Evolutionary conservation across 2,113 vertebrate species (phyloP), one percentile per base, ranked within the genome.

Genomic region (Pampusana beccarii): DNA sequence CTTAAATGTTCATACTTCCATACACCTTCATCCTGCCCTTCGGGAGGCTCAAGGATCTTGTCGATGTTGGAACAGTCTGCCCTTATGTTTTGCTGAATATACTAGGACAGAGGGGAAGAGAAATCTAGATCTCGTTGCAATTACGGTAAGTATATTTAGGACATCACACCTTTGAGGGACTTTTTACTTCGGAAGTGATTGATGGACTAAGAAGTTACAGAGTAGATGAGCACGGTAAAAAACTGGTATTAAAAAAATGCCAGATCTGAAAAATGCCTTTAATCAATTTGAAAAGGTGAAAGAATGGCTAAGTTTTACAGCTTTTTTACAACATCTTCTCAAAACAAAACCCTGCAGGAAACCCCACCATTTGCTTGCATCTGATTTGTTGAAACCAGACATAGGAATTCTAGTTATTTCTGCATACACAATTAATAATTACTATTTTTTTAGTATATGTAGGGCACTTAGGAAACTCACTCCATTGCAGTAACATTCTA

Each of bases 1-100:
- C 99, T 98, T 97, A 99, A 98, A 96, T 99, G 99, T 96, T 99
- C 99, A n/a, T 99, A 99, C 60, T 99, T 99, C 99, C 99, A 99
- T 11, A 99, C 99, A 4, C 99, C 99, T 97, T 99, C 99, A 94
- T 99, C 99, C 98, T 99, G 99, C 73, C 99, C 99, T 97, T 99
- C 99, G 2, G 99, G 99, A 93, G 99, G 99, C 91, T 99, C 99
- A 95, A 99, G 98, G 97, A 99, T 99, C 98, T 99, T 99, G 96
- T 99, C 99, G 79, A 99, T 99, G 97, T 99, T 99, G 90, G 99
- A 99, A 94, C 99, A 99, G 94, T 99, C 99, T 42, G 99, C 99
- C 91, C 99, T 98, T 93, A 99, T 99, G 88, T 99, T 99, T 97
- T 99, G 99, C 86, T 99, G 99, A 87, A 99, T 99, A 95, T 99